Base-by-base conservation (phyloP, 2,888 invertebrate species). In the Caenorhabditis sinica region DNA sequence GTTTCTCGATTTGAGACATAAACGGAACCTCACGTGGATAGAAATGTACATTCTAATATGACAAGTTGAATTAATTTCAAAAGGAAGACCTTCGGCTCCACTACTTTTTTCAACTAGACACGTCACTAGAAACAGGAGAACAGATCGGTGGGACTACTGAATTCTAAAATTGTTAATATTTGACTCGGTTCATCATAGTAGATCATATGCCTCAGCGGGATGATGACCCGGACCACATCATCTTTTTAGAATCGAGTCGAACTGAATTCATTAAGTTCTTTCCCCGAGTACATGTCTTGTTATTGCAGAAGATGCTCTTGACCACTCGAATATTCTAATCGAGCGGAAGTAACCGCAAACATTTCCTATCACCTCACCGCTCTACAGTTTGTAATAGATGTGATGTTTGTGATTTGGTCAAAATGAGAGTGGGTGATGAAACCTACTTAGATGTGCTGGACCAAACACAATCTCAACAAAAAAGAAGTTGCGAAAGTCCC, bases 91-190 rank as follows among this genome's bases (percentile, higher is more conserved):
- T 28, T 2, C 8, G 17, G 20, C 17, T 5, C 13, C 13, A n/a
- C 40, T n/a, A 25, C 17, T 36, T 20, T 33, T 6, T 69, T 23
- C 36, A 6, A 11, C 13, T 43, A 40, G 60, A 30, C 45, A 20
- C 58, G 23, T 40, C 53, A 53, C 36, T 25, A 5, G 33, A 61
- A 30, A 56, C 20, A 75, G n/a, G 13, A 28, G 28, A 56, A 11
- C 56, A 56, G 58, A 58, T 36, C 49, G 66, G 58, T 58, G 56
- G 66, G 58, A 68, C 68, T 68, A 76, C 63, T 68, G 68, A 58
- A 68, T 76, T 30, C n/a, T n/a, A n/a, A n/a, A n/a, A n/a, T n/a
- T n/a, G n/a, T n/a, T 51, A 43, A 56, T 68, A n/a, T 69, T 76
- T 56, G 75, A 68, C 45, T 45, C 45, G 66, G 23, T 25, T 68